Base-by-base conservation (phyloP, 2,797 vertebrate species). In the Gadopsis marmoratus region DNA sequence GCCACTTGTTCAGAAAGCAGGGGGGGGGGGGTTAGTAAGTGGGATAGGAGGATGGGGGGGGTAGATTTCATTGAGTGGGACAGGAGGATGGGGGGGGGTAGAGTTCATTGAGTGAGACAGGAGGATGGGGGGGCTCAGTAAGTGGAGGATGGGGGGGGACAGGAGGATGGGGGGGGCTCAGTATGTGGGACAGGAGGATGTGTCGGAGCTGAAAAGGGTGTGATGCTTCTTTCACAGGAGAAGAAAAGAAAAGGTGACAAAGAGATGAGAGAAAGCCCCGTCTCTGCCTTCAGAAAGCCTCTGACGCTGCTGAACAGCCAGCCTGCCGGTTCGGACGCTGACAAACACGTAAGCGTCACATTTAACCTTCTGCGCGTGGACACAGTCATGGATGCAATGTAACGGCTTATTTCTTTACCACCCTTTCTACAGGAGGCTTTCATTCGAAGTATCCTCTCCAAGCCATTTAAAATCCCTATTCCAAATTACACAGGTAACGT, bases 401-500 rank as follows among this genome's bases (percentile, higher is more conserved):
- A 13, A 65, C 3, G 21, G 4, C 12, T 68, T 0, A 48, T 17
- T 0, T 83, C 23, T 54, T 86, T 80, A n/a, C 86, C 86, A 48
- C 88, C 41, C 58, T 92, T 91, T 83, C 81, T 41, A n/a, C 86
- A 99, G 98, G 98, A 99, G 89, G 96, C 95, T 2, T 99, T 99
- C 89, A 99, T 99, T 83, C 95, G 96, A 83, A 97, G 96, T 77
- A 99, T 99, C 93, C 97, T 99, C 88, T 97, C 98, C 77, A 97
- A 96, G 86, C 98, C 98, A 14, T 99, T 99, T 89, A 98, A 97
- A 93, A 91, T 99, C 58, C 98, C 98, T 3, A 98, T 99, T 93
- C 96, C 93, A 84, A 99, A 99, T 88, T 99, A 99, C 89, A 95
- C 96, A 94, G 98, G 98, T 98, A 96, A 94, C 73, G 71, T 71